phyloP scores from a whole-genome alignment of 1,140 invertebrate genomes.

The Solenopsis fugax region DNA sequence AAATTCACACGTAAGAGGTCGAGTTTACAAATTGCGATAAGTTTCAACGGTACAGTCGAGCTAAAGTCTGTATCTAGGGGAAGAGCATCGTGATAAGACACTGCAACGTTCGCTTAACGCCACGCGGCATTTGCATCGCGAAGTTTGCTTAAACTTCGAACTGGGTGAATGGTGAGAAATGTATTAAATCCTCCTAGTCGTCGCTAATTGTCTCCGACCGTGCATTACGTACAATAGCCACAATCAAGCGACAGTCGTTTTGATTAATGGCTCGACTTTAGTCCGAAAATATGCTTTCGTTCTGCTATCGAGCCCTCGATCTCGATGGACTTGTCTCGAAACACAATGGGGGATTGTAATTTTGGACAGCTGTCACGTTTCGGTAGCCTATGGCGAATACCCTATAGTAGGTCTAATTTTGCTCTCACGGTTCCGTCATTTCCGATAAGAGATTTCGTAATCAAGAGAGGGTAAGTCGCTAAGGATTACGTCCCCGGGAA shows the following conservation, averaged over 20 bases:
- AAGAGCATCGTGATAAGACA: conserved; percentile 51
- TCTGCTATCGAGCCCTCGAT: conserved; percentile 36
- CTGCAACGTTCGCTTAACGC: conserved; percentile 43
- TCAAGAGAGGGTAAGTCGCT: conserved; percentile 39
- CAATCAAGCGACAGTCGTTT: conserved; percentile 46
- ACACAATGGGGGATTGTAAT: conserved; percentile 20
- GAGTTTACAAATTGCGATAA: conserved; percentile 54
- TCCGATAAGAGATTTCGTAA: conserved; percentile 73
- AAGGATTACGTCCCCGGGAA: conserved; percentile 63
- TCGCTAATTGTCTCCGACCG: conserved; percentile 48
- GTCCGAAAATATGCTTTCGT: conserved; percentile 34
- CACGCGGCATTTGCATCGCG: conserved; percentile 34
- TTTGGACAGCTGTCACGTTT: conserved; percentile 20
- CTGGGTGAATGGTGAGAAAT: conserved; percentile 14
- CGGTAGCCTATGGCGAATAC: not conserved
- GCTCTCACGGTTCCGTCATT: conserved; percentile 55
- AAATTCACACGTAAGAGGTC: conserved; percentile 40
- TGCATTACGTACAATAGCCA: conserved; percentile 34
- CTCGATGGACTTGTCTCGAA: not conserved
- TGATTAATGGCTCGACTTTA: conserved; percentile 35
- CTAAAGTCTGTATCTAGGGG: conserved; percentile 16
- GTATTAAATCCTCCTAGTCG: conserved; percentile 24
- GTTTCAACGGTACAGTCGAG: conserved; percentile 43
- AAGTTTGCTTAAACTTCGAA: conserved; percentile 50
- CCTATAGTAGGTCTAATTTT: conserved; percentile 57